Conservation (phyloP, 2,113 vertebrate species). For the Sebastes schlegelii region DNA sequence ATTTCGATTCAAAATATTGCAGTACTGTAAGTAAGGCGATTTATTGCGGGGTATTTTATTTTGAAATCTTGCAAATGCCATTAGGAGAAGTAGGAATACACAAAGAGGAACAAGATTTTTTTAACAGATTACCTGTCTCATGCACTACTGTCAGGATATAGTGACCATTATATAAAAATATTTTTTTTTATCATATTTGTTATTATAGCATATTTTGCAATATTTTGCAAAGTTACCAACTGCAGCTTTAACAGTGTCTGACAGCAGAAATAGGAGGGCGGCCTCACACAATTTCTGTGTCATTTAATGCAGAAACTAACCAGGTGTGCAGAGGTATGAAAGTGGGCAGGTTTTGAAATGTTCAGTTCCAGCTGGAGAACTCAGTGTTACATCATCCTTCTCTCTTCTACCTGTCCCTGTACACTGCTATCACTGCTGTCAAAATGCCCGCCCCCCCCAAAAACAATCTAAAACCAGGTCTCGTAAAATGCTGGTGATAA, state of each 20-base stretch:
- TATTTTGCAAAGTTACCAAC: no score
- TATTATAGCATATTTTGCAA: no score
- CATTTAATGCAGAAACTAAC: neutral
- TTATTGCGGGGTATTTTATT: no score
- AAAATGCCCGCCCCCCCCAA: slow-evolving; percentile 1
- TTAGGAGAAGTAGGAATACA: no score
- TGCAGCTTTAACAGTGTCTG: neutral
- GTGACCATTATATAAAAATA: no score
- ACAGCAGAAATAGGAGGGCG: neutral
- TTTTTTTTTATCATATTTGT: no score
- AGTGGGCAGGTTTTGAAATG: neutral
- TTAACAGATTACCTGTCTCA: no score
- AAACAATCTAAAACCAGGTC: neutral
- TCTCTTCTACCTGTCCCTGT: slow-evolving; percentile 4
- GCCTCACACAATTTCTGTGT: neutral
- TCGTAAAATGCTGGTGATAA: slow-evolving; percentile 47
- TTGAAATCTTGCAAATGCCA: no score
- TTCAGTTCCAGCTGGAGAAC: slow-evolving; percentile 2
- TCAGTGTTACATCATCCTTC: neutral
- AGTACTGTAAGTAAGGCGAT: no score
- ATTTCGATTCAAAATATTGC: no score
- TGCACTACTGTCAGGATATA: no score
- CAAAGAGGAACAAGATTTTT: no score
- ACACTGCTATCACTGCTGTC: slow-evolving; percentile 16
- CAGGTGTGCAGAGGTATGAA: neutral